Conservation (phyloP, 2,113 vertebrate species). For the Vireo altiloquus region DNA sequence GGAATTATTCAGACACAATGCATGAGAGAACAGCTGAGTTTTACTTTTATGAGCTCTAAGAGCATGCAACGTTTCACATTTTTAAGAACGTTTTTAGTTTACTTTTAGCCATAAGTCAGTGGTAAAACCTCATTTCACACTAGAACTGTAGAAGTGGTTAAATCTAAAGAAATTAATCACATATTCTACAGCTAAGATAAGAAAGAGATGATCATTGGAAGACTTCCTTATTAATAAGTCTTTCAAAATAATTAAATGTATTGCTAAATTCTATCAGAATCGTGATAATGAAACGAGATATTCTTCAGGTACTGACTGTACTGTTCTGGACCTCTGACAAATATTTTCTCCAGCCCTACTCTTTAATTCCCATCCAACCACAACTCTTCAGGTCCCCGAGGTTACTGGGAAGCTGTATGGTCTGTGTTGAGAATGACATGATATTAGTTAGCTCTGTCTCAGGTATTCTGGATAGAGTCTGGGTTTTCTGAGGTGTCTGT, state of each 20-base stretch:
- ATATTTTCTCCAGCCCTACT: neutral
- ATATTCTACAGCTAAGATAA: neutral
- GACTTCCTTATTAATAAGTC: neutral
- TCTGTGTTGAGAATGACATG: neutral
- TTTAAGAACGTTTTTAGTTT: neutral
- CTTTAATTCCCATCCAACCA: neutral
- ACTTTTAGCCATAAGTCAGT: neutral
- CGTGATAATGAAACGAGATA: neutral
- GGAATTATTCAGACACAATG: neutral
- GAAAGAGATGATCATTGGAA: neutral
- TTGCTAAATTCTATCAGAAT: neutral
- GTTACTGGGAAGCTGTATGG: neutral
- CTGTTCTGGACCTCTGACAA: neutral
- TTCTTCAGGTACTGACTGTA: neutral
- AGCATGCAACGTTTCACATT: neutral
- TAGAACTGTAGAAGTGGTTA: neutral
- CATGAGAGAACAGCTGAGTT: neutral
- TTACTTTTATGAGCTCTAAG: neutral
- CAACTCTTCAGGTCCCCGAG: neutral
- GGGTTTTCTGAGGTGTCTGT: neutral
- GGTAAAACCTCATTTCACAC: neutral
- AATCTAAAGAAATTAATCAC: neutral
- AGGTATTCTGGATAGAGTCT: neutral
- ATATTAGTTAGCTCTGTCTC: neutral
- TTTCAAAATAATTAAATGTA: neutral